A percentile compares a stretch with the other conserved stretches of the same genome.
These are phyloP conservation scores for Selenia dentaria DNA, from an alignment of 2,888 invertebrate species.

Conservation along the genomic window DNA sequence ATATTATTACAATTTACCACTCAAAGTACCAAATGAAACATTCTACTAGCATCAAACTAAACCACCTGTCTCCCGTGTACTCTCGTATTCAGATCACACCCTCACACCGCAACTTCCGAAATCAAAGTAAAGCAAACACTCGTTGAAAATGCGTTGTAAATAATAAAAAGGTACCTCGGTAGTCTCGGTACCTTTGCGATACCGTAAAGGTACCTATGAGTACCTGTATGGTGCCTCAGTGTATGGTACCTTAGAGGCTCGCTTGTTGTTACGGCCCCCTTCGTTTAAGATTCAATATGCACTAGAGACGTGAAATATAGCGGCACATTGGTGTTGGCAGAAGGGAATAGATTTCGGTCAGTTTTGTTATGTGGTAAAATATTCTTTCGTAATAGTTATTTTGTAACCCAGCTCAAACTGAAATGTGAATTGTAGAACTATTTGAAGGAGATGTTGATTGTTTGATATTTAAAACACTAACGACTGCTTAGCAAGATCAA, in stretches of 20 bases:
- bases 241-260: slow-evolving; percentile 34
- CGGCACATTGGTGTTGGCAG: slow-evolving; percentile 45
- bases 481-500: too few relatives aligned
- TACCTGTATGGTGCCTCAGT: slow-evolving; percentile 35
- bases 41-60: slow-evolving; percentile 21
- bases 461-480: too few relatives aligned
- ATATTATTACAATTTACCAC: too few relatives aligned
- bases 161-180: slow-evolving; percentile 73
- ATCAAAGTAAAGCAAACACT: slow-evolving; percentile 84
- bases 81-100: slow-evolving; percentile 76
- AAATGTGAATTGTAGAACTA: too few relatives aligned
- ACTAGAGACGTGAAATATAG: slow-evolving; percentile 71
- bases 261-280: slow-evolving; percentile 65
- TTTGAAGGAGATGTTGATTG: too few relatives aligned
- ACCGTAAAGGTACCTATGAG: slow-evolving; percentile 47
- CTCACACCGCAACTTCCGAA: slow-evolving; percentile 75
- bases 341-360: slow-evolving; percentile 39
- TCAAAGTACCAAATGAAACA: background rate
- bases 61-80: slow-evolving; percentile 18
- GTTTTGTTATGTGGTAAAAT: too few relatives aligned
- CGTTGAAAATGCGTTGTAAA: slow-evolving; percentile 83
- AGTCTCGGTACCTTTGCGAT: slow-evolving; percentile 31
- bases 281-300: slow-evolving; percentile 81
- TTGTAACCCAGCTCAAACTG: too few relatives aligned
- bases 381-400: too few relatives aligned